Conservation (phyloP, 2,113 vertebrate species). For the Polypterus senegalus region DNA sequence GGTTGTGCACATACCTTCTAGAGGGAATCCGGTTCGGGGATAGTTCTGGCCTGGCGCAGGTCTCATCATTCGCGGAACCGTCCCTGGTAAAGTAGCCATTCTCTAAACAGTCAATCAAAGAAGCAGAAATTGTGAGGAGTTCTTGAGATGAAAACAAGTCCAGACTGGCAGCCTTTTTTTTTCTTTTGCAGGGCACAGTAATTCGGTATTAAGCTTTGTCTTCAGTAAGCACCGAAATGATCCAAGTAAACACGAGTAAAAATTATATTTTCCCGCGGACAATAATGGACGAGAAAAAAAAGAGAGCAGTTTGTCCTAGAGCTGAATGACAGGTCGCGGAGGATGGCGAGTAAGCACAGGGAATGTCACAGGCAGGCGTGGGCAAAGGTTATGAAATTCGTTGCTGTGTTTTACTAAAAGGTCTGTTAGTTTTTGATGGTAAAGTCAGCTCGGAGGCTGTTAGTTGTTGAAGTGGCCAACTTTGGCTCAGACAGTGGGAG, state of each 20-base stretch:
- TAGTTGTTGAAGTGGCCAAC: constrained; percentile 66
- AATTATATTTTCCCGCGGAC: too few species aligned
- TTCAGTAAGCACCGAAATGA: not conserved
- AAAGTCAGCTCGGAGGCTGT: constrained; percentile 49
- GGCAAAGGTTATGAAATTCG: constrained; percentile 32
- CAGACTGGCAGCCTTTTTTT: constrained; percentile 27
- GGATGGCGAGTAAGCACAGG: not conserved
- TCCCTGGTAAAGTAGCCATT: constrained; percentile 75
- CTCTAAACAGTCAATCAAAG: constrained; percentile 36
- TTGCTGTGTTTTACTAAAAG: constrained; percentile 41
- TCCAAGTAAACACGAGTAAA: too few species aligned
- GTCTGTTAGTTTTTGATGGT: constrained; percentile 38
- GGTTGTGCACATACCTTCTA: constrained; percentile 75
- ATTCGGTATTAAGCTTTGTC: not conserved
- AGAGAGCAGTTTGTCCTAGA: constrained; percentile 12
- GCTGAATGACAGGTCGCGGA: constrained; percentile 13
- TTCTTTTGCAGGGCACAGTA: too few species aligned
- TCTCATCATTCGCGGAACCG: constrained; percentile 88
- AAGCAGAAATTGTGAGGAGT: constrained; percentile 19
- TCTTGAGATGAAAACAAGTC: constrained; percentile 29
- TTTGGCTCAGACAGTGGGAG: constrained; percentile 56
- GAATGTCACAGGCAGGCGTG: constrained; percentile 21
- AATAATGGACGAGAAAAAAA: constrained; percentile 5
- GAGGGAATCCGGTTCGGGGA: constrained; percentile 80
- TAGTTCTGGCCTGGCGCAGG: constrained; percentile 92